phyloP scores from a whole-genome alignment of 2,797 vertebrate genomes.

The Ptychobarbus kaznakovi region DNA sequence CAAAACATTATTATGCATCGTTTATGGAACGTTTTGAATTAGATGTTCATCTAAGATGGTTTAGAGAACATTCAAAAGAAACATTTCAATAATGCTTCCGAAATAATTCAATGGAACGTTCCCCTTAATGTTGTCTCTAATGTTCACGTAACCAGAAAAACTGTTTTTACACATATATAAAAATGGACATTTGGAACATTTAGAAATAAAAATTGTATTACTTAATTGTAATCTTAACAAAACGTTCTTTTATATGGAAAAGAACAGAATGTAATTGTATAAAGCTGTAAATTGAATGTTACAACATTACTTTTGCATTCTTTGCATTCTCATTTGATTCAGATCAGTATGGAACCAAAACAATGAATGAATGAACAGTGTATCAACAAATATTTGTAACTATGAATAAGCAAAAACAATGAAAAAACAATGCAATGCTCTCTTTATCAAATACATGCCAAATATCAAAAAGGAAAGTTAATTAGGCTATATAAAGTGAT shows the following conservation, averaged over 20 bases:
- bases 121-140: not conserved
- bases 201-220: not conserved
- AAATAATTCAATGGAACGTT: not conserved
- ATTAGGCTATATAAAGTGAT: slow-evolving; percentile 16
- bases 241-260: not conserved
- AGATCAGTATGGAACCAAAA: not conserved
- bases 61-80: not conserved
- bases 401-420: not conserved
- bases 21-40: not conserved
- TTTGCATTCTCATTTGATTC: not conserved
- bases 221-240: not conserved
- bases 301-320: not conserved
- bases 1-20: not conserved
- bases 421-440: not conserved
- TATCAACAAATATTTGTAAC: not conserved
- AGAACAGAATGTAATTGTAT: not conserved
- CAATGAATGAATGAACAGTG: not conserved
- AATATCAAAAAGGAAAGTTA: slow-evolving; percentile 22
- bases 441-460: not conserved
- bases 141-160: not conserved
- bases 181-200: not conserved
- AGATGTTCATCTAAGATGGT: not conserved
- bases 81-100: too few relatives aligned
- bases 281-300: not conserved
- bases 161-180: not conserved